Percentiles rank a stretch among this genome's conserved stretches.
phyloP scores from a whole-genome alignment of 2,797 vertebrate genomes.

The Salarias fasciatus region DNA sequence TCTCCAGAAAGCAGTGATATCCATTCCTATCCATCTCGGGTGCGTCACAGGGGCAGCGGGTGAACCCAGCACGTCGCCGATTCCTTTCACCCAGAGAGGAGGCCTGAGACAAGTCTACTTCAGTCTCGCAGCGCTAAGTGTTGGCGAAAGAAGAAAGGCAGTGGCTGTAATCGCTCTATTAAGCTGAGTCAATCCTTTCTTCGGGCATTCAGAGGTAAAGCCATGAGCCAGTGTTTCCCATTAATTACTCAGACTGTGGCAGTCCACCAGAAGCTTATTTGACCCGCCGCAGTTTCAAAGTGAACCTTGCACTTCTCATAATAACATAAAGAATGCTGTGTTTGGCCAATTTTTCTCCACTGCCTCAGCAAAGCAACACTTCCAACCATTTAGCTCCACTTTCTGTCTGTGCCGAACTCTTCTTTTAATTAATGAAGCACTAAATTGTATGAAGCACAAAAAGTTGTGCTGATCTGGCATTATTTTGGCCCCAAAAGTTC shows the following conservation, averaged over 20 bases:
- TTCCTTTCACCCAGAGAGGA: slow-evolving; percentile 27
- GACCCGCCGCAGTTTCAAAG: slow-evolving; percentile 27
- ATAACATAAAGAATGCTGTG: too few relatives aligned
- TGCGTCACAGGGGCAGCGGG: slow-evolving; percentile 50
- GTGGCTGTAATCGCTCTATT: slow-evolving; percentile 19
- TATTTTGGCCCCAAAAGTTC: too few relatives aligned
- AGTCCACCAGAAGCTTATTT: slow-evolving; percentile 8
- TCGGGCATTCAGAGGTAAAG: slow-evolving; percentile 24
- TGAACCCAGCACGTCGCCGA: slow-evolving; percentile 37
- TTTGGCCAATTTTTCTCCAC: too few relatives aligned
- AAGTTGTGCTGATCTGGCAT: too few relatives aligned
- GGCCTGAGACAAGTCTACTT: slow-evolving; percentile 13
- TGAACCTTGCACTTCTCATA: too few relatives aligned
- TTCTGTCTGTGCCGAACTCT: too few relatives aligned
- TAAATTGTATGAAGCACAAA: too few relatives aligned
- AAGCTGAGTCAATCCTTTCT: slow-evolving; percentile 31
- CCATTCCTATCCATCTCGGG: slow-evolving; percentile 57
- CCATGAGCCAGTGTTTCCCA: too few relatives aligned
- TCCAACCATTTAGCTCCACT: too few relatives aligned
- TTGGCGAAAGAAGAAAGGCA: slow-evolving; percentile 19
- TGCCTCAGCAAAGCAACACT: too few relatives aligned
- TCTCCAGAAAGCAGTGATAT: slow-evolving; percentile 42
- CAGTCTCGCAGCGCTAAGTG: slow-evolving; percentile 7
- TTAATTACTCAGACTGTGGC: too few relatives aligned
- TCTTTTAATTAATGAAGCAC: too few relatives aligned